Percentiles rank a stretch among this genome's conserved stretches.
These are phyloP conservation scores for Apotomis turbidana DNA, from an alignment of 2,888 invertebrate genomes.

Conservation along the genomic window DNA sequence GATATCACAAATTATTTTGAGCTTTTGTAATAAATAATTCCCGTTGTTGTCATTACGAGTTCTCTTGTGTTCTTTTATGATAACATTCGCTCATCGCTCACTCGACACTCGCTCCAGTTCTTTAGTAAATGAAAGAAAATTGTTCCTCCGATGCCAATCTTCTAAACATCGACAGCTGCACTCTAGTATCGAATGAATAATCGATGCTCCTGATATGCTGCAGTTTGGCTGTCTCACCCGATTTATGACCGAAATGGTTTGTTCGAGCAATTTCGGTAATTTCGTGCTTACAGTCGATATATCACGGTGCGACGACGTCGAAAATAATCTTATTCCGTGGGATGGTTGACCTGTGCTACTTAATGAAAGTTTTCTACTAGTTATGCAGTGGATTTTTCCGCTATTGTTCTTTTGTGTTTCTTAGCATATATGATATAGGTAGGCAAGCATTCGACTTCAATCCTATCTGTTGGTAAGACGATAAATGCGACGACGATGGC, in stretches of 20 bases:
- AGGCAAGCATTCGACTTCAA: no score
- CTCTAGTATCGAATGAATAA: conserved; percentile 20
- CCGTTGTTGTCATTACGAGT: no score
- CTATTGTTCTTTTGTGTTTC: no score
- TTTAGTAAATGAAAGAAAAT: background rate
- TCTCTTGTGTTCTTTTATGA: no score
- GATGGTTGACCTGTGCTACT: conserved; percentile 1
- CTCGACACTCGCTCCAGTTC: background rate
- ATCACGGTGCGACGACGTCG: conserved; percentile 7
- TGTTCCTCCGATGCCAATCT: background rate
- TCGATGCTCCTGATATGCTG: conserved; percentile 13
- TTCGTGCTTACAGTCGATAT: conserved; percentile 24
- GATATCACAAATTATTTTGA: no score
- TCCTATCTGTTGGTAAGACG: no score
- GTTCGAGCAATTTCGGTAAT: conserved; percentile 31
- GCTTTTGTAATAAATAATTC: no score
- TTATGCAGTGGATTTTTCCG: no score
- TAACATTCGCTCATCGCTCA: no score
- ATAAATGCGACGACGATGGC: no score
- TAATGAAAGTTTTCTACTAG: no score
- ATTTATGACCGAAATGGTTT: conserved; percentile 27
- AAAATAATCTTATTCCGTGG: background rate
- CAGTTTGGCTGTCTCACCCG: conserved; percentile 34
- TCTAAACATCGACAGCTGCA: background rate
- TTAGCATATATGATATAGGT: no score